Evolutionary conservation across 2,797 vertebrate genomes (phyloP), one percentile per base, ranked within the genome.

Genomic region (Odontamblyopus lacepedii): DNA sequence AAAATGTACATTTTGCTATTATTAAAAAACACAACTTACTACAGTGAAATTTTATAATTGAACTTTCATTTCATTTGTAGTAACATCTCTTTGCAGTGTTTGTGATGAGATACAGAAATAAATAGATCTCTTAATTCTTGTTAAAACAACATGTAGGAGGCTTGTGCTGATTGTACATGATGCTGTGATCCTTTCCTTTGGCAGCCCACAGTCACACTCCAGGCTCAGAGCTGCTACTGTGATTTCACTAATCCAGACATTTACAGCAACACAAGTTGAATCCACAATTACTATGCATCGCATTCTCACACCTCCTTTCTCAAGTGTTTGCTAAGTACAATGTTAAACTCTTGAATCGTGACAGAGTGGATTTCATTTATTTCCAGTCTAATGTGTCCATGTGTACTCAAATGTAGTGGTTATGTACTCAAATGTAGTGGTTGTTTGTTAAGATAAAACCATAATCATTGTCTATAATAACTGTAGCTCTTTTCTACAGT

Each of bases 161-260:
- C 26, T 51, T 70, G 41, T 68, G 72, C 32, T 30, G 65, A 82
- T 68, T 61, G 65, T 67, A 72, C 76, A 53, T 18, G 69, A 85
- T 84, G 68, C 74, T 70, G 53, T 48, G 60, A 74, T 59, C 62
- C 63, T 38, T 38, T 38, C 35, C 35, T 55, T 23, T 3, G 4
- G 69, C 80, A 76, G 75, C 73, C 87, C 66, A 69, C 71, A 73
- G 86, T 82, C 82, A 51, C 63, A 79, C 88, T 78, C 51, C 69
- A 7, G 87, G 87, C 82, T 71, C 70, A 67, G 74, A 38, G 62
- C 81, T 76, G 87, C 76, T 87, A 70, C 73, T 82, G 60, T 83
- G 82, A 84, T 87, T 85, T 81, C 72, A 82, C 82, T 81, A 78
- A 84, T 80, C 71, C 80, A 74, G 71, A 71, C 70, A 73, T 81